A percentile compares a stretch with the other conserved stretches of the same genome.
Evolutionary conservation across 2,888 invertebrate species (phyloP).

Genomic region (Ctena decussata): DNA sequence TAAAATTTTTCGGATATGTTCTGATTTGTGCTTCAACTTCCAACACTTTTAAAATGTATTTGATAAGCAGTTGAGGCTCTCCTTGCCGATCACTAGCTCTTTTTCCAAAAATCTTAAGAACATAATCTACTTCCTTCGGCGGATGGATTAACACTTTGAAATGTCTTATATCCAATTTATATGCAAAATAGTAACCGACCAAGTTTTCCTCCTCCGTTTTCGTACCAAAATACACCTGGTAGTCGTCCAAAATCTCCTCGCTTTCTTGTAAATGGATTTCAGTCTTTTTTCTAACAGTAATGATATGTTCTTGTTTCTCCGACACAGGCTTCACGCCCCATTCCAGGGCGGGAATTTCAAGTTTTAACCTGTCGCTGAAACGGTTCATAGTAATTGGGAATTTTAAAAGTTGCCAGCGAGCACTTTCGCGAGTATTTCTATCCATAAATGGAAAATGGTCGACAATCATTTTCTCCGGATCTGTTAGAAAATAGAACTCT

Average conservation of each 20-base stretch:
- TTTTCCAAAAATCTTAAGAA: conserved; percentile 61
- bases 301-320: conserved; percentile 62
- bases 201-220: conserved; percentile 57
- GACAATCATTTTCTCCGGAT: conserved; percentile 74
- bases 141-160: conserved; percentile 58
- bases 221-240: conserved; percentile 45
- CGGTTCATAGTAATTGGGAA: conserved; percentile 64
- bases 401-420: conserved; percentile 73
- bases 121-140: conserved; percentile 61
- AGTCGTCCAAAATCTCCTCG: conserved; percentile 51
- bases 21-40: conserved; percentile 31
- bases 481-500: conserved; percentile 78
- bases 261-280: conserved; percentile 54
- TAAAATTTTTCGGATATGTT: conserved; percentile 60
- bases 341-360: conserved; percentile 59
- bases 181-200: conserved; percentile 46
- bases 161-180: conserved; percentile 45
- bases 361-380: conserved; percentile 66
- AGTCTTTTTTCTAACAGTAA: conserved; percentile 52
- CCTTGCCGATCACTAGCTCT: conserved; percentile 53
- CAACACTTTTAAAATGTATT: conserved; percentile 63
- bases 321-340: conserved; percentile 63
- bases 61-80: conserved; percentile 56
- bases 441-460: conserved; percentile 75
- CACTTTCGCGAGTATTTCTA: conserved; percentile 59